These are phyloP conservation scores for Oreochromis spilurus DNA, from an alignment of 2,113 vertebrate genomes.

Conservation along the genomic window DNA sequence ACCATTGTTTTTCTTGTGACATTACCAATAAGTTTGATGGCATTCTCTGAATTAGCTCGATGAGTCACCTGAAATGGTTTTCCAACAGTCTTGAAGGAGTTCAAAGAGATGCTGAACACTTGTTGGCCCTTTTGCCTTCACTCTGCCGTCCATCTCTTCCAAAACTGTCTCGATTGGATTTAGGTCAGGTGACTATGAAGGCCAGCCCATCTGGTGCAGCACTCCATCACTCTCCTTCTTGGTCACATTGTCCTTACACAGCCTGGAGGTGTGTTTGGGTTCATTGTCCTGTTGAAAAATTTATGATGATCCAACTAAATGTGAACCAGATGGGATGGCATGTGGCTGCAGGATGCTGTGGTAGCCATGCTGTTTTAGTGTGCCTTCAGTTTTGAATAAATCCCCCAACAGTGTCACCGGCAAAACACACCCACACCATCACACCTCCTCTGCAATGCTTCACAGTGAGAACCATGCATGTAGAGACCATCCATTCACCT, in stretches of 20 bases:
- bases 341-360: accelerated
- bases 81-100: background rate
- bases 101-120: background rate
- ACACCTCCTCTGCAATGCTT: background rate
- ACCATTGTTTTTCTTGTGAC: background rate
- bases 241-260: background rate
- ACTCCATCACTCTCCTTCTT: background rate
- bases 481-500: background rate
- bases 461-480: background rate
- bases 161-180: accelerated
- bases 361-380: background rate
- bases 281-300: accelerated
- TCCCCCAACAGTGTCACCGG: background rate
- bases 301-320: background rate
- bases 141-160: accelerated
- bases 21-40: no score
- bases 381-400: background rate
- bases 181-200: background rate
- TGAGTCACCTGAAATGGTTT: background rate
- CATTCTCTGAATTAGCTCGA: background rate
- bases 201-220: background rate
- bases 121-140: background rate
- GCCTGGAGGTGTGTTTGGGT: background rate
- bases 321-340: background rate
- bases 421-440: background rate